Evolutionary conservation across 1,140 invertebrate species (phyloP).

Genomic region (Drosophila teissieri): DNA sequence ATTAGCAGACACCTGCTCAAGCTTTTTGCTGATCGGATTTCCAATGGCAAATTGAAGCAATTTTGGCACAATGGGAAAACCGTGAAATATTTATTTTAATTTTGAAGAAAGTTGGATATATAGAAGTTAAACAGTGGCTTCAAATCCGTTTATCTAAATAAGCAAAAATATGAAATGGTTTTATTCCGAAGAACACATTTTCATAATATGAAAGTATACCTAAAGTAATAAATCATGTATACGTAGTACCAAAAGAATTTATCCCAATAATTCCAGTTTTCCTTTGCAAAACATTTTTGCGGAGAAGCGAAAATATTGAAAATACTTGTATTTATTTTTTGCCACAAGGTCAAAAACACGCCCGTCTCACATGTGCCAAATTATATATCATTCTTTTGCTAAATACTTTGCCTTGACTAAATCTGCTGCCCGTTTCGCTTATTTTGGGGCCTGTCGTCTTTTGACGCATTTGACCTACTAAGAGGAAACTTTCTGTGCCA

Average conservation of each 20-base stretch:
- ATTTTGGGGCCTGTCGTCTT: conserved; percentile 30
- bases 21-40: conserved; percentile 44
- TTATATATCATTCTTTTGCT: conserved; percentile 26
- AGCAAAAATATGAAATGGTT: too few relatives aligned
- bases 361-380: conserved; percentile 59
- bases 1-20: conserved; percentile 58
- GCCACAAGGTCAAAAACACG: conserved; percentile 61
- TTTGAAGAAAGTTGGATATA: too few relatives aligned
- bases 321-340: conserved; percentile 43
- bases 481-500: conserved; percentile 26
- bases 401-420: conserved; percentile 26
- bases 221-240: conserved; percentile 23
- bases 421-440: conserved; percentile 34
- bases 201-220: neutral
- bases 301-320: conserved; percentile 45
- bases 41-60: conserved; percentile 29
- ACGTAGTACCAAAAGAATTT: neutral
- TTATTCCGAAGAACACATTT: too few relatives aligned
- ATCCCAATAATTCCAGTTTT: conserved; percentile 26
- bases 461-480: conserved; percentile 68
- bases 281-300: conserved; percentile 12
- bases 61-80: too few relatives aligned
- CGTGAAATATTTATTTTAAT: too few relatives aligned
- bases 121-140: too few relatives aligned
- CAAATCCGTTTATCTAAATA: too few relatives aligned